Conservation (phyloP, 2,888 invertebrate genomes). For the Palloptera scutellata region DNA sequence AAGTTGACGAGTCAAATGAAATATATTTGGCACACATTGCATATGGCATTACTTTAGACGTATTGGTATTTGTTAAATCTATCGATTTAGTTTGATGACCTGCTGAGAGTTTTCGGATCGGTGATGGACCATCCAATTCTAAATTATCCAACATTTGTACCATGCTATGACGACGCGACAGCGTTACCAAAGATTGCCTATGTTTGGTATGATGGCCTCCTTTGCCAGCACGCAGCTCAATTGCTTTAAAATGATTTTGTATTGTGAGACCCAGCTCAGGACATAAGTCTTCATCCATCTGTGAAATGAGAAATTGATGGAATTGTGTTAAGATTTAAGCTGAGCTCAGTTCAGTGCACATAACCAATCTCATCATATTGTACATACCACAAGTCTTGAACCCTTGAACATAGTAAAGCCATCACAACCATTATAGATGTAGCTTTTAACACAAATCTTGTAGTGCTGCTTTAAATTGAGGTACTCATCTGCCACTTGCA, state of each 20-base stretch:
- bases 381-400: constrained; percentile 75
- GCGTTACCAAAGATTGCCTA: constrained; percentile 83
- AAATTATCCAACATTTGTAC: constrained; percentile 78
- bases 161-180: constrained; percentile 81
- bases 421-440: constrained; percentile 82
- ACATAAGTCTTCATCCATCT: constrained; percentile 87
- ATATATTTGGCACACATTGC: neutral
- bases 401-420: constrained; percentile 82
- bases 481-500: constrained; percentile 87
- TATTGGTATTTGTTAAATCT: constrained; percentile 56
- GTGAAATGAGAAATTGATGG: neutral
- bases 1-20: neutral
- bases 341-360: neutral
- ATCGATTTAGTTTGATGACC: constrained; percentile 60
- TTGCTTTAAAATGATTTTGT: constrained; percentile 90
- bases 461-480: constrained; percentile 76
- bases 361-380: neutral
- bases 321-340: neutral
- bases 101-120: constrained; percentile 67
- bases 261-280: constrained; percentile 84
- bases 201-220: constrained; percentile 76
- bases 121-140: constrained; percentile 77
- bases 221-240: constrained; percentile 79
- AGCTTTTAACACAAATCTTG: constrained; percentile 82
- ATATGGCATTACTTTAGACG: constrained; percentile 54